Conservation (phyloP, 2,797 vertebrate species). For the Neopelma chrysocephalum region DNA sequence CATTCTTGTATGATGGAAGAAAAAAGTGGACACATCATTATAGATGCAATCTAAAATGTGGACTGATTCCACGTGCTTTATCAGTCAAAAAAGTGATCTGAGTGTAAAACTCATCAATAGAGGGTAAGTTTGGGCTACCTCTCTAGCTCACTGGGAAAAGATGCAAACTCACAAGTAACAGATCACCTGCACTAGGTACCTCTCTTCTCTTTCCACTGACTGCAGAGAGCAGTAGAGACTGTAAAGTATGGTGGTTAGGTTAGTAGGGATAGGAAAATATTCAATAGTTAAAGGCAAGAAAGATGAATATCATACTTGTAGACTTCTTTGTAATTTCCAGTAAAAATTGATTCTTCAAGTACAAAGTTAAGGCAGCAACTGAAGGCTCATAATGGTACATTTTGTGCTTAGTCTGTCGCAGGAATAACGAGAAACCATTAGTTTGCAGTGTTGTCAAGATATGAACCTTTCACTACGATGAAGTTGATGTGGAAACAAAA, state of each 20-base stretch:
- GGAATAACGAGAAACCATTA: neutral
- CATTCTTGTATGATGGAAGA: neutral
- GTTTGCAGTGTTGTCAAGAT: neutral
- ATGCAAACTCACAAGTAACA: neutral
- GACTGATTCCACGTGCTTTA: neutral
- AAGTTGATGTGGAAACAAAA: neutral
- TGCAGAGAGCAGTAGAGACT: neutral
- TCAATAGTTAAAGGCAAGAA: neutral
- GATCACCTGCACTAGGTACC: neutral
- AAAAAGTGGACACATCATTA: neutral
- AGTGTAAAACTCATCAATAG: neutral
- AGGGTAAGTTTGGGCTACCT: neutral
- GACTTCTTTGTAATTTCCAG: neutral
- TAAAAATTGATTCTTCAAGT: neutral
- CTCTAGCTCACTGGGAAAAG: neutral
- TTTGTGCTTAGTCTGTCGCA: neutral
- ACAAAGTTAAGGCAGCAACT: neutral
- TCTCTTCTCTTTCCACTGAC: neutral
- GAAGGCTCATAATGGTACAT: neutral
- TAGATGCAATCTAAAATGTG: neutral
- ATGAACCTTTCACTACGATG: neutral
- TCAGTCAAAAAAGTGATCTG: neutral
- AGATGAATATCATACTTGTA: neutral
- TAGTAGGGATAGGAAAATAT: neutral
- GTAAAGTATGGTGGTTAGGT: neutral